Percentiles rank a stretch among this genome's conserved stretches.
These are phyloP conservation scores for Calameuta pallipes DNA, from an alignment of 2,888 invertebrate genomes.

Conservation along the genomic window DNA sequence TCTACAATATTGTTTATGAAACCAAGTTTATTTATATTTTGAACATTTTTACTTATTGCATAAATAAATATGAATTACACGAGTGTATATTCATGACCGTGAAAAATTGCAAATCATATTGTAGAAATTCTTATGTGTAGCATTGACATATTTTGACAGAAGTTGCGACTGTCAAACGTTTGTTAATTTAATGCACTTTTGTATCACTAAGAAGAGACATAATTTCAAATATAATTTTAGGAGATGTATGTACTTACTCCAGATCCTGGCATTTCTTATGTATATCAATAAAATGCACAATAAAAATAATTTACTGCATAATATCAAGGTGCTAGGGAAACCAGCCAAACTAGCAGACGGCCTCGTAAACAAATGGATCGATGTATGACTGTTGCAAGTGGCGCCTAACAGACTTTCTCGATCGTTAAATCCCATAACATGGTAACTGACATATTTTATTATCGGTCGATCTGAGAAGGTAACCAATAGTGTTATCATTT, in stretches of 20 bases:
- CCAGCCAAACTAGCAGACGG: constrained; percentile 42
- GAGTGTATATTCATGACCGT: neutral
- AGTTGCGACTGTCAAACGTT: neutral
- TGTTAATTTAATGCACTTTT: neutral
- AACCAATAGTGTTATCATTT: neutral
- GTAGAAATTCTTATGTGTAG: neutral
- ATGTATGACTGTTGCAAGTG: constrained; percentile 22
- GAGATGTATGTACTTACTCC: constrained; percentile 43
- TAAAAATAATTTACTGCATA: constrained; percentile 34
- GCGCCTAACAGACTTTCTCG: neutral
- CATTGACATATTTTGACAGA: neutral
- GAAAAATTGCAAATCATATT: neutral
- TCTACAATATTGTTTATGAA: neutral
- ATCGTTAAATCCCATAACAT: neutral
- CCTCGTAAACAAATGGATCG: constrained; percentile 53
- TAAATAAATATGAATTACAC: neutral
- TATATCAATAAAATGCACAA: neutral
- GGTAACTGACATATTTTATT: neutral
- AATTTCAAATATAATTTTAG: neutral
- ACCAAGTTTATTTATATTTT: neutral
- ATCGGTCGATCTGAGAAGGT: neutral
- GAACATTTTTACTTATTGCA: neutral
- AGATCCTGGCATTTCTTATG: constrained; percentile 43
- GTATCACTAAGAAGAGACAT: neutral
- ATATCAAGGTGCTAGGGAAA: constrained; percentile 3